phyloP scores from a whole-genome alignment of 2,113 vertebrate genomes.

The Barbus barbus region DNA sequence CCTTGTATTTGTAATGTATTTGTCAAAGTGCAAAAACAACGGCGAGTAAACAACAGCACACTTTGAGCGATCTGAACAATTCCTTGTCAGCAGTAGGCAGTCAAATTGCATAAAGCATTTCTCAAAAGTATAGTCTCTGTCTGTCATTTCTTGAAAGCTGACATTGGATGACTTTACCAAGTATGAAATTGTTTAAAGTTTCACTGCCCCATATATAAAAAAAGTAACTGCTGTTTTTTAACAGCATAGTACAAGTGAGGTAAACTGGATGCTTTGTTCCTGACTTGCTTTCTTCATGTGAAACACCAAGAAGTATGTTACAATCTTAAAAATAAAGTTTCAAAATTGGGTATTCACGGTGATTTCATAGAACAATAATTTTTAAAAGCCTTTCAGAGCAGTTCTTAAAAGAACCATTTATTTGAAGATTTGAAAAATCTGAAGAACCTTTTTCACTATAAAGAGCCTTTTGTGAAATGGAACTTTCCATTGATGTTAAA shows the following conservation, averaged over 20 bases:
- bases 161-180: constrained; percentile 5
- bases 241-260: constrained; percentile 2
- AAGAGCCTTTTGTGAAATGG: no score
- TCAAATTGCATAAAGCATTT: constrained; percentile 19
- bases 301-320: background rate
- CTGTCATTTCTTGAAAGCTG: background rate
- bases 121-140: background rate
- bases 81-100: constrained; percentile 16
- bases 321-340: no score
- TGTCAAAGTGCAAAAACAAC: constrained; percentile 29
- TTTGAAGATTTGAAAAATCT: no score
- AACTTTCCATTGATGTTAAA: no score
- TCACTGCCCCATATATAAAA: background rate
- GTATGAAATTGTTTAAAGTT: constrained; percentile 3
- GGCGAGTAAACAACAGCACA: constrained; percentile 40
- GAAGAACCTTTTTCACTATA: no score
- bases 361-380: no score
- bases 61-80: constrained; percentile 9
- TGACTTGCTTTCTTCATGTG: background rate
- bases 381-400: no score
- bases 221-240: background rate
- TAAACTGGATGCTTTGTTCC: background rate
- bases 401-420: no score
- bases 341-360: no score
- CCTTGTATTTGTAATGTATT: constrained; percentile 44